Conservation (phyloP, 92 coral and sea anemone genomes). For the Galaxea fascicularis region DNA sequence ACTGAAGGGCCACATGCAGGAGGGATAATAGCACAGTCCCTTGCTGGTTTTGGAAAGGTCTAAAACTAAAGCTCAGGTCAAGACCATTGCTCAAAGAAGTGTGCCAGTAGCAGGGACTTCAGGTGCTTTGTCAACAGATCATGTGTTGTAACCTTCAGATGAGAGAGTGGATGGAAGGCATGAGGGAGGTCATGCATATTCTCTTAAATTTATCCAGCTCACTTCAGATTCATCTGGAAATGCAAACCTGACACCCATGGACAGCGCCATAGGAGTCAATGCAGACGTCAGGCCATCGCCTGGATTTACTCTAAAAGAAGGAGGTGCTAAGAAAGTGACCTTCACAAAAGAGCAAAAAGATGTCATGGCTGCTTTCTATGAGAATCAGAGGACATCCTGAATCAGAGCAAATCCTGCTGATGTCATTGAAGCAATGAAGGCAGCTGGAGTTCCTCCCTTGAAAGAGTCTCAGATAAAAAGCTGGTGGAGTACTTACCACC, state of each 20-base stretch:
- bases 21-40: slow-evolving; percentile 42
- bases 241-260: not conserved
- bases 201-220: slow-evolving; percentile 20
- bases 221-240: not conserved
- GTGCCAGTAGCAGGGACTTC: slow-evolving; percentile 31
- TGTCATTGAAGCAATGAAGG: slow-evolving; percentile 44
- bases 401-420: slow-evolving; percentile 57
- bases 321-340: slow-evolving; percentile 22
- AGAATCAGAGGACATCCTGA: slow-evolving; percentile 35
- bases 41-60: slow-evolving; percentile 35
- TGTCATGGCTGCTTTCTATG: slow-evolving; percentile 49
- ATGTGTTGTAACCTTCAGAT: slow-evolving; percentile 15
- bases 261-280: not conserved
- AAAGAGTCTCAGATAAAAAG: slow-evolving; percentile 66
- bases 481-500: slow-evolving; percentile 65
- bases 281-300: not conserved
- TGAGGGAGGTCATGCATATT: not conserved
- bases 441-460: slow-evolving; percentile 42
- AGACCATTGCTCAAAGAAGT: slow-evolving; percentile 11
- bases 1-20: too few species aligned
- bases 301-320: slow-evolving; percentile 38
- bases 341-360: slow-evolving; percentile 60
- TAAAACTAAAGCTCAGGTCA: slow-evolving; percentile 21
- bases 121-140: slow-evolving; percentile 33
- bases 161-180: not conserved